Conservation (phyloP, 1,140 invertebrate genomes). For the Cryptotermes secundus region DNA sequence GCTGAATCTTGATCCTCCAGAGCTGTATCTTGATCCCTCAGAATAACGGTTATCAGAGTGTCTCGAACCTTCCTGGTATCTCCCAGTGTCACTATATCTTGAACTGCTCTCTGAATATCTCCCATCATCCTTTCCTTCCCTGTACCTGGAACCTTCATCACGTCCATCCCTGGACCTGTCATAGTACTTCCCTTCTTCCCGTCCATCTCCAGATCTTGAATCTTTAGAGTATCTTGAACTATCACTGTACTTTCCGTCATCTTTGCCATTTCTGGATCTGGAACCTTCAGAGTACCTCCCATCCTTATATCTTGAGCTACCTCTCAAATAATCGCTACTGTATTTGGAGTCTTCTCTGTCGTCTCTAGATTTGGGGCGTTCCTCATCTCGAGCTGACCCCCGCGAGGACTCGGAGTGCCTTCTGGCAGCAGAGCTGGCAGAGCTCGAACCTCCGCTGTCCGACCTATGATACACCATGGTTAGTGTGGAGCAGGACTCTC, state of each 20-base stretch:
- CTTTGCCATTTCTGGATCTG: slow-evolving; percentile 12
- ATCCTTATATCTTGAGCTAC: slow-evolving; percentile 12
- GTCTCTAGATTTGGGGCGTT: slow-evolving; percentile 17
- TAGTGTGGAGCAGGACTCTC: slow-evolving; percentile 29
- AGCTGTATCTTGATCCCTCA: slow-evolving; percentile 1
- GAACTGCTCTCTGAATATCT: slow-evolving; percentile 23
- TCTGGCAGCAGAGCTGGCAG: slow-evolving; percentile 18
- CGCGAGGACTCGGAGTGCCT: slow-evolving; percentile 26
- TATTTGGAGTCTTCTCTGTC: slow-evolving; percentile 22
- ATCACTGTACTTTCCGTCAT: slow-evolving; percentile 23
- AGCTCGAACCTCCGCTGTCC: slow-evolving; percentile 25
- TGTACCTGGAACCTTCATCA: slow-evolving; percentile 14
- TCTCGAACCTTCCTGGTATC: slow-evolving; percentile 14
- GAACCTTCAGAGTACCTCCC: not conserved
- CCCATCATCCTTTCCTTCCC: slow-evolving; percentile 23
- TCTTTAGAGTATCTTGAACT: slow-evolving; percentile 19
- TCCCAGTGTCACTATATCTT: not conserved
- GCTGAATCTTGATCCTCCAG: slow-evolving; percentile 2
- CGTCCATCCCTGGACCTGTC: slow-evolving; percentile 23
- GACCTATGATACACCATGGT: slow-evolving; percentile 35
- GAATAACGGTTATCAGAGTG: slow-evolving; percentile 16
- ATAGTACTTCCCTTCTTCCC: slow-evolving; percentile 17
- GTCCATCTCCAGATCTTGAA: slow-evolving; percentile 5
- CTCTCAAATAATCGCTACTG: slow-evolving; percentile 12
- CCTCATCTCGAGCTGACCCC: slow-evolving; percentile 4